phyloP scores from a whole-genome alignment of 2,888 invertebrate species.

The Nipponacmea schrenckii region DNA sequence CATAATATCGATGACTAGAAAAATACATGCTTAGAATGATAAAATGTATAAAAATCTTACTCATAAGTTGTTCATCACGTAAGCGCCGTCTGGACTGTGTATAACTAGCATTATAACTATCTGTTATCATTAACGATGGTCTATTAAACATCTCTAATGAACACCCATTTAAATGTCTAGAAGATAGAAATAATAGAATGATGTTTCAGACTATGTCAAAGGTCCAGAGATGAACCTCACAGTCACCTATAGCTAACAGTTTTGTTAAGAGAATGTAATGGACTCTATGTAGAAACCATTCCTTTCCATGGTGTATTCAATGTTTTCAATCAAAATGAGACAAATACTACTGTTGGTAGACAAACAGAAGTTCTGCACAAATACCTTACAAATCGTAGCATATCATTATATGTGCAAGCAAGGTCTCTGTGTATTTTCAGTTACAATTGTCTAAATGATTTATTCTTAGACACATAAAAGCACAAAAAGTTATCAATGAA shows the following conservation, averaged over 20 bases:
- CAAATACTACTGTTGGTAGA: no score
- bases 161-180: slow-evolving; percentile 91
- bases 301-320: neutral
- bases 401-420: no score
- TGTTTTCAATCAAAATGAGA: no score
- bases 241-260: no score
- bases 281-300: neutral
- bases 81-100: slow-evolving; percentile 88
- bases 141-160: slow-evolving; percentile 89
- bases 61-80: slow-evolving; percentile 96
- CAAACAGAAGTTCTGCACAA: no score
- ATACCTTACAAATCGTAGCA: no score
- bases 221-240: neutral
- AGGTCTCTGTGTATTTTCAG: no score
- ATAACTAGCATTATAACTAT: slow-evolving; percentile 94
- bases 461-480: neutral
- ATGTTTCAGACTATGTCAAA: neutral
- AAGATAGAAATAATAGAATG: slow-evolving; percentile 21
- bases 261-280: no score
- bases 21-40: no score
- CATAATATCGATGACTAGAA: no score
- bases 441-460: no score
- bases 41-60: slow-evolving; percentile 71
- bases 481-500: neutral
- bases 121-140: slow-evolving; percentile 93